Evolutionary conservation across 2,888 invertebrate genomes (phyloP).

Genomic region (Drosophila atripex): DNA sequence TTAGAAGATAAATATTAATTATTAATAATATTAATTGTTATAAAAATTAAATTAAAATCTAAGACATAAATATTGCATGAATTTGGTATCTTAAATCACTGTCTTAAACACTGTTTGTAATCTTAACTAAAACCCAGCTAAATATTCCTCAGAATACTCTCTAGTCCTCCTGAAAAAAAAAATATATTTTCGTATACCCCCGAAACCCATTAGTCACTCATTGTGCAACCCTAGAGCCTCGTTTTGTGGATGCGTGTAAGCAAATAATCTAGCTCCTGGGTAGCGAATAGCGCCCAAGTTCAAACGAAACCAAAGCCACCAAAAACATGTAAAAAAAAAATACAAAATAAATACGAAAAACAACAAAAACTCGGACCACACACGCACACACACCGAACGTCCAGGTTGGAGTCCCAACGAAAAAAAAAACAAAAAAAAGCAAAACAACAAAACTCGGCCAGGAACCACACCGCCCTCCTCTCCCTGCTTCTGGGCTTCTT

Average conservation of each 20-base stretch:
- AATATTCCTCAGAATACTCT: not conserved
- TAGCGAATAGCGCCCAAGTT: constrained; percentile 53
- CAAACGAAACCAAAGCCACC: constrained; percentile 73
- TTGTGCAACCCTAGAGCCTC: constrained; percentile 35
- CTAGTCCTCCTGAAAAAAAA: not conserved
- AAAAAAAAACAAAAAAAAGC: constrained; percentile 24
- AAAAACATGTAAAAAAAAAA: constrained; percentile 56
- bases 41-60: no score
- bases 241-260: constrained; percentile 66
- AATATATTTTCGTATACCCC: not conserved
- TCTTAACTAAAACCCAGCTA: no score
- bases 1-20: no score
- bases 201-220: not conserved
- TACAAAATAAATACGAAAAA: constrained; percentile 3
- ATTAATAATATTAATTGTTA: no score
- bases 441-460: constrained; percentile 36
- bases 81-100: no score
- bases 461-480: not conserved
- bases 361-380: constrained; percentile 59
- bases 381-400: constrained; percentile 42
- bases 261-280: constrained; percentile 68
- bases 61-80: no score
- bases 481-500: constrained; percentile 7
- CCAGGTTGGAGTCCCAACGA: constrained; percentile 12
- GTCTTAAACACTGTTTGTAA: no score